Percentiles rank a stretch among this genome's conserved stretches.
These are phyloP conservation scores for Phragmatobia fuliginosa DNA, from an alignment of 2,888 invertebrate species.

Conservation along the genomic window DNA sequence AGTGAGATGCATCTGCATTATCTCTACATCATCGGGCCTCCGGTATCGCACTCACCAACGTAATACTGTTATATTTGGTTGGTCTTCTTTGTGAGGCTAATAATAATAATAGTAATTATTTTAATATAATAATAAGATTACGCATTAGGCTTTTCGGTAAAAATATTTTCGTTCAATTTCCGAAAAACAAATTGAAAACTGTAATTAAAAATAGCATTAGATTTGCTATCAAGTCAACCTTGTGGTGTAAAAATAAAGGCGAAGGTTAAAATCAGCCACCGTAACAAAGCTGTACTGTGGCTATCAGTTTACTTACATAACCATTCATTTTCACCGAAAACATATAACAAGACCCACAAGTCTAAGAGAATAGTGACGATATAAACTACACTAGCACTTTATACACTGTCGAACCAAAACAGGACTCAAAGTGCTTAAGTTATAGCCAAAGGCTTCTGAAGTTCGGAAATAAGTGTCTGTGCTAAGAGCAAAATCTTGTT, in stretches of 20 bases:
- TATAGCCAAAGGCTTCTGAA: constrained; percentile 32
- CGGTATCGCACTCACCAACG: too few species aligned
- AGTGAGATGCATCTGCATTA: too few species aligned
- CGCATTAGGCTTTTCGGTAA: too few species aligned
- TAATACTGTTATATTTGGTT: too few species aligned
- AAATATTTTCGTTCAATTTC: too few species aligned
- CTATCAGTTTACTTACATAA: neutral
- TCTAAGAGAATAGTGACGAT: neutral
- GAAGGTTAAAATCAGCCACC: constrained; percentile 18
- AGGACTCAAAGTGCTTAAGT: constrained; percentile 29
- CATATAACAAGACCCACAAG: neutral
- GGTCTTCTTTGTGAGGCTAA: too few species aligned
- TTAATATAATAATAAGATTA: too few species aligned
- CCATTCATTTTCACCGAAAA: neutral
- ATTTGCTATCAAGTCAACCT: neutral
- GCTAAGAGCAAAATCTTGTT: constrained; percentile 25
- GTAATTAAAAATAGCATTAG: neutral
- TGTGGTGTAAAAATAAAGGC: constrained; percentile 9
- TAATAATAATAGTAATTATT: too few species aligned
- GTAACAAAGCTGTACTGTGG: constrained; percentile 3
- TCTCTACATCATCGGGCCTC: too few species aligned
- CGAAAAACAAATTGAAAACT: neutral
- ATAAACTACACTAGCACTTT: constrained; percentile 19
- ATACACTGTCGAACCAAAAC: constrained; percentile 21
- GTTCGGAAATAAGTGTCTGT: constrained; percentile 11